phyloP scores from a whole-genome alignment of 2,113 vertebrate species.

The Vidua chalybeata region DNA sequence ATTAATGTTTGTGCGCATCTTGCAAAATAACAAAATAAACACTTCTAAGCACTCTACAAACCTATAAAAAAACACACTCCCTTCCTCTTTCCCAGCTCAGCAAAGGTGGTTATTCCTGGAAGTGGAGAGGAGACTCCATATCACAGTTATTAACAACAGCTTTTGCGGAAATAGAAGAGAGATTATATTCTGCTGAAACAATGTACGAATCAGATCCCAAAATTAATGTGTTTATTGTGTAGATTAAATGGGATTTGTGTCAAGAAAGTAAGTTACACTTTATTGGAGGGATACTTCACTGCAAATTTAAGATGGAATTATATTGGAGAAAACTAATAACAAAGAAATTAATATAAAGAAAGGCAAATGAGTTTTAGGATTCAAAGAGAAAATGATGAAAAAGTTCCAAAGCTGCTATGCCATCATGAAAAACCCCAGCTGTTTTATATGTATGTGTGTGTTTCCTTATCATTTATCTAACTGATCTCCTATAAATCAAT shows the following conservation, averaged over 20 bases:
- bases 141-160: not conserved
- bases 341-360: not conserved
- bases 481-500: slow-evolving; percentile 54
- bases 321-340: not conserved
- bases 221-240: not conserved
- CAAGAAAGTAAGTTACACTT: not conserved
- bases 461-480: slow-evolving; percentile 24
- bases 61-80: not conserved
- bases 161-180: not conserved
- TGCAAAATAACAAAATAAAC: not conserved
- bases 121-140: not conserved
- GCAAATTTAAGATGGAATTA: not conserved
- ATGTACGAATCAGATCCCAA: not conserved
- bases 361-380: not conserved
- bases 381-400: not conserved
- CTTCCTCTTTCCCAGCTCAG: not conserved
- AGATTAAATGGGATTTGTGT: not conserved
- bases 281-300: not conserved
- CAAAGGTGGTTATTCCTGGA: not conserved
- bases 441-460: not conserved
- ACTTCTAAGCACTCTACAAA: not conserved
- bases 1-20: not conserved
- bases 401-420: not conserved
- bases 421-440: not conserved
- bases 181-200: not conserved